Base-by-base conservation (phyloP, 2,113 vertebrate species). In the Arvicanthis niloticus region DNA sequence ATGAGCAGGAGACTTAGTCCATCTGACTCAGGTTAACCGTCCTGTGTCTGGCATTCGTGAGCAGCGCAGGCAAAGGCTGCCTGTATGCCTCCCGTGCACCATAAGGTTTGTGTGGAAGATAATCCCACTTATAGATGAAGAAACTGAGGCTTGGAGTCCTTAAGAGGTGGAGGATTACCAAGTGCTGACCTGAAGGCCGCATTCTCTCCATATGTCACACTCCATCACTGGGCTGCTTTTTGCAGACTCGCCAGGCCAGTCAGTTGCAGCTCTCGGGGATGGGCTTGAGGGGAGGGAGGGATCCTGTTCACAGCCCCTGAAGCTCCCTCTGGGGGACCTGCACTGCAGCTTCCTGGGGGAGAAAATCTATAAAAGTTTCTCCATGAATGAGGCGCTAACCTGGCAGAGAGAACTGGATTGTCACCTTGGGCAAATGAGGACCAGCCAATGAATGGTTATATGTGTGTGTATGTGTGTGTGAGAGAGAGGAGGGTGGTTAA, bases 131-230 rank as follows among this genome's bases (percentile, higher is more conserved):
- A 76, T 56, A 65, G 86, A 19, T 51, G 76, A 91, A 48, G 62
- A 88, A 70, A 62, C 58, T 26, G 58, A 91, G 68, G 58, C 51
- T 76, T 5, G 1, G 40, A 60, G 42, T 56, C 17, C 68, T n/a
- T 45, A 82, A 40, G 88, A 26, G 1, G 3, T 29, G 11, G 8
- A 17, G 56, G n/a, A 7, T 1, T 7, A 37, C 22, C 65, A 51
- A 48, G 10, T 34, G 0, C 1, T 0, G 56, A n/a, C 4, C 8
- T 19, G 5, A 17, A 85, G 53, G 48, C 73, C 67, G 0, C 0
- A 0, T 51, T 4, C 4, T 19, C 29, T n/a, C 17, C 0, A 53
- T 3, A 0, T 0, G 2, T 37, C 29, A 5, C 58, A n/a, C 62
- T 51, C 45, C 13, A 34, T 15, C 21, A 37, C 68, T 0, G 17